A percentile compares a stretch with the other conserved stretches of the same genome.
phyloP scores from a whole-genome alignment of 2,888 invertebrate genomes.

The Craniophora ligustri region DNA sequence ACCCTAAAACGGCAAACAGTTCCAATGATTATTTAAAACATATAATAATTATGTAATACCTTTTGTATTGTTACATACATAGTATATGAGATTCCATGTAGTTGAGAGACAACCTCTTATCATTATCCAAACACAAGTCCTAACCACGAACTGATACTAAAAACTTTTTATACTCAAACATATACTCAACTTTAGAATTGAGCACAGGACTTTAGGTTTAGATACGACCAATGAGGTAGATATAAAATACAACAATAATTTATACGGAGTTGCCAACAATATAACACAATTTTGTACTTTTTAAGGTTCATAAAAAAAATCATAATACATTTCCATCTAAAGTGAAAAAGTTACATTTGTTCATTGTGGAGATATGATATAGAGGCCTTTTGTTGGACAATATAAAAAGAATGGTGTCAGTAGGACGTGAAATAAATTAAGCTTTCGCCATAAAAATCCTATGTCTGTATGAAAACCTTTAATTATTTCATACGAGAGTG shows the following conservation, averaged over 20 bases:
- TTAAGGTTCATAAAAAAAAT: constrained; percentile 49
- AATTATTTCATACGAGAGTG: constrained; percentile 30
- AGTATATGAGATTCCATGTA: too few species aligned
- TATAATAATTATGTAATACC: too few species aligned
- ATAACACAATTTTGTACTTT: constrained; percentile 67
- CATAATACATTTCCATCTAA: constrained; percentile 59
- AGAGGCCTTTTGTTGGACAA: constrained; percentile 43
- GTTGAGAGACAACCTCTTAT: too few species aligned
- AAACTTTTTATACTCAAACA: too few species aligned
- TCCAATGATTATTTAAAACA: too few species aligned
- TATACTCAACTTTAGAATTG: too few species aligned
- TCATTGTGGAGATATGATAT: constrained; percentile 47
- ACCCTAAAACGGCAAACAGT: too few species aligned
- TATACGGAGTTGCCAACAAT: constrained; percentile 65
- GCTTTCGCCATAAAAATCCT: constrained; percentile 31
- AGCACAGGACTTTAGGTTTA: too few species aligned
- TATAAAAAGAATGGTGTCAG: constrained; percentile 47
- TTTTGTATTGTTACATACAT: too few species aligned
- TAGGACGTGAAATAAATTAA: constrained; percentile 45
- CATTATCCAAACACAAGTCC: too few species aligned
- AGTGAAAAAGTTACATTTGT: constrained; percentile 52
- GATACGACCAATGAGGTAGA: constrained; percentile 43
- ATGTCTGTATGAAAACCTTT: constrained; percentile 27
- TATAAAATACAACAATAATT: constrained; percentile 71
- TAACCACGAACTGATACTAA: too few species aligned